Percentiles rank a stretch among this genome's conserved stretches.
phyloP scores from a whole-genome alignment of 1,140 invertebrate genomes.

The Bombyx mori region ASM3026992v2 NC_085134.1:9996501-9997000 shows the following conservation, averaged over 20 bases:
- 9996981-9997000: too few relatives aligned
- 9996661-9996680: slow-evolving; percentile 26
- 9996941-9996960: neutral
- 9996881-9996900: slow-evolving; percentile 21
- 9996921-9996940: slow-evolving; percentile 53
- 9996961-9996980: too few relatives aligned
- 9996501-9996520: slow-evolving; percentile 16
- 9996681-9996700: slow-evolving; percentile 36
- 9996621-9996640: slow-evolving; percentile 14
- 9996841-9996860: slow-evolving; percentile 33
- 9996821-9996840: slow-evolving; percentile 26
- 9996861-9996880: slow-evolving; percentile 23
- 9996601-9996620: slow-evolving; percentile 18
- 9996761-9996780: neutral
- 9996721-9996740: neutral
- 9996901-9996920: slow-evolving; percentile 17
- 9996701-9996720: slow-evolving; percentile 28
- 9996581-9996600: slow-evolving; percentile 7
- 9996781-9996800: neutral
- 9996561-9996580: slow-evolving; percentile 2
- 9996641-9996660: slow-evolving; percentile 6
- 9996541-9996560: slow-evolving; percentile 12
- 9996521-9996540: slow-evolving; percentile 17
- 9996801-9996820: neutral
- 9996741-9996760: too few relatives aligned